Evolutionary conservation across 2,888 invertebrate genomes (phyloP).

Genomic region (Dascillus cervinus): DNA sequence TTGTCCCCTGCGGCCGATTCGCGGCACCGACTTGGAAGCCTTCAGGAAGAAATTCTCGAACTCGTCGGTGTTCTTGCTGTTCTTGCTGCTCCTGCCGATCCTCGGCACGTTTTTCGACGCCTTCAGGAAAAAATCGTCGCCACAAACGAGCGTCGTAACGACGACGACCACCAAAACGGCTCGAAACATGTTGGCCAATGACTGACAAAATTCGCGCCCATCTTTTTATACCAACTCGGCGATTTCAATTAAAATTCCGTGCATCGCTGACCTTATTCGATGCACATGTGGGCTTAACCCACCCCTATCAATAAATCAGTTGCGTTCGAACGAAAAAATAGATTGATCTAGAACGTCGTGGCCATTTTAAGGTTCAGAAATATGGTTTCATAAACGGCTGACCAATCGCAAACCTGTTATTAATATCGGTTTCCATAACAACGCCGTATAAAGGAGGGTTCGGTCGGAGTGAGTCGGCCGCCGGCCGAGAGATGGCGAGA

Average conservation of each 20-base stretch:
- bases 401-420: slow-evolving; percentile 37
- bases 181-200: no score
- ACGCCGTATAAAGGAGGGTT: slow-evolving; percentile 27
- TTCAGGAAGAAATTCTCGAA: slow-evolving; percentile 45
- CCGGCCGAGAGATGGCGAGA: background rate
- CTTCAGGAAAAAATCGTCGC: slow-evolving; percentile 28
- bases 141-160: no score
- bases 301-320: background rate
- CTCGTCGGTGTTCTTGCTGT: slow-evolving; percentile 32
- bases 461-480: no score
- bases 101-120: slow-evolving; percentile 38
- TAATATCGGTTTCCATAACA: slow-evolving; percentile 36
- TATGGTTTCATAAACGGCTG: slow-evolving; percentile 28
- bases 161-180: no score
- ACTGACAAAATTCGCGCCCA: no score
- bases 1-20: slow-evolving; percentile 39
- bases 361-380: slow-evolving; percentile 32
- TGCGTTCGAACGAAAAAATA: no score
- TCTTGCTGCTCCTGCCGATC: slow-evolving; percentile 28
- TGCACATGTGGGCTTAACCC: no score
- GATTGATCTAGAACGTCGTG: slow-evolving; percentile 1
- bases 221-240: no score
- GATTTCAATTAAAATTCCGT: no score
- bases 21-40: slow-evolving; percentile 44
- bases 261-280: no score